A percentile compares a stretch with the other conserved stretches of the same genome.
phyloP scores from a whole-genome alignment of 2,113 vertebrate genomes.

The Hippocampus abdominalis region DNA sequence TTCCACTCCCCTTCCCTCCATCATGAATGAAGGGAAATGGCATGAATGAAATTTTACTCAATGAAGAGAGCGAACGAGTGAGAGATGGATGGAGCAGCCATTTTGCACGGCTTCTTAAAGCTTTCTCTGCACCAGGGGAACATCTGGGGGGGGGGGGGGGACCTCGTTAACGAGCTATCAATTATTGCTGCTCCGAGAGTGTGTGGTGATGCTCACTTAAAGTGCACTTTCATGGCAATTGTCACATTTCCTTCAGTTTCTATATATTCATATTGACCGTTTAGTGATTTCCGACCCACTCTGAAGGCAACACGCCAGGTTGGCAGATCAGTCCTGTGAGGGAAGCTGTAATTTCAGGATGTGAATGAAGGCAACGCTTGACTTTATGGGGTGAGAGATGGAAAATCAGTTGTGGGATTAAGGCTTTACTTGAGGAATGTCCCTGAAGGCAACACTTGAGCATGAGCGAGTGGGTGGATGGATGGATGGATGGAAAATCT shows the following conservation, averaged over 20 bases:
- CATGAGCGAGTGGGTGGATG: no score
- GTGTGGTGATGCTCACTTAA: not conserved
- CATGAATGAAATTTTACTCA: conserved; percentile 81
- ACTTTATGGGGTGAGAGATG: no score
- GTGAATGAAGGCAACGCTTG: not conserved
- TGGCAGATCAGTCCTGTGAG: not conserved
- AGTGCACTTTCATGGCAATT: not conserved
- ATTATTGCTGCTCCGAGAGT: not conserved
- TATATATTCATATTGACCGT: not conserved
- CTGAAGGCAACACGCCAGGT: not conserved
- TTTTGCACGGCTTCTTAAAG: conserved; percentile 42
- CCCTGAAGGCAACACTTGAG: no score
- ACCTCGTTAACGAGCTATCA: conserved; percentile 2
- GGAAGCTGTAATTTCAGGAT: not conserved
- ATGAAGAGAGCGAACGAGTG: conserved; percentile 64
- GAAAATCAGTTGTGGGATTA: no score
- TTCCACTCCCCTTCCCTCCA: conserved; percentile 40
- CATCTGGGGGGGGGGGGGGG: not conserved
- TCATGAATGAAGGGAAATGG: conserved; percentile 81
- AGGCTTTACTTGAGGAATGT: no score
- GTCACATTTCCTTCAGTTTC: not conserved
- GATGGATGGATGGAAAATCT: not conserved
- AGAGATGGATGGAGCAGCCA: conserved; percentile 51
- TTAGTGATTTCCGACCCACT: not conserved
- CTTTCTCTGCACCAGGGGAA: not conserved